phyloP scores from a whole-genome alignment of 2,113 vertebrate genomes.

The Mustela lutreola region DNA sequence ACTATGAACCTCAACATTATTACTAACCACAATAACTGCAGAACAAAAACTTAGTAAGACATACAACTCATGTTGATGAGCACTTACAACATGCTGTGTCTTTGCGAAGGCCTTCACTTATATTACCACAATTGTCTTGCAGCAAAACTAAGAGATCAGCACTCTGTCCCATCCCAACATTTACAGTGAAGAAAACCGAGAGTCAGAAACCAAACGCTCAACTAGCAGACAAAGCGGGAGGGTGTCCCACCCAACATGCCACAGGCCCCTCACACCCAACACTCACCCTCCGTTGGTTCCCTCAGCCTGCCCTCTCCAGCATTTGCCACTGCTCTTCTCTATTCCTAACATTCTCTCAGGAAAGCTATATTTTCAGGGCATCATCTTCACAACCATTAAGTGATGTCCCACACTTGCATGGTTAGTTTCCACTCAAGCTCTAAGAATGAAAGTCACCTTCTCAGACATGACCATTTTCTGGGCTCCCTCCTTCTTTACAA shows the following conservation, averaged over 20 bases:
- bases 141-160: slow-evolving; percentile 5
- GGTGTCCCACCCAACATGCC: neutral
- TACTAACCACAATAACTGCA: neutral
- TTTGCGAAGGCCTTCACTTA: neutral
- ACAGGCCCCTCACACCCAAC: neutral
- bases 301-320: neutral
- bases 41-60: neutral
- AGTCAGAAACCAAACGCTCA: neutral
- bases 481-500: neutral
- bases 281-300: neutral
- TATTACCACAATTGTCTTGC: neutral
- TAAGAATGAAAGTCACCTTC: neutral
- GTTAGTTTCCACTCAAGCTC: neutral
- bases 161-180: neutral
- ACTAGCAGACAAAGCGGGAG: neutral
- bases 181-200: slow-evolving; percentile 12
- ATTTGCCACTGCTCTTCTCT: neutral
- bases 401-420: neutral
- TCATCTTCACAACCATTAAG: neutral
- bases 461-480: neutral
- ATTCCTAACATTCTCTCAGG: neutral
- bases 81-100: neutral
- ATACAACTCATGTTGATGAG: neutral
- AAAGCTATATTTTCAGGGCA: neutral
- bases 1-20: neutral